These are phyloP conservation scores for Adineta ricciae DNA, from an alignment of 2,888 invertebrate genomes.

Conservation along the genomic window DNA sequence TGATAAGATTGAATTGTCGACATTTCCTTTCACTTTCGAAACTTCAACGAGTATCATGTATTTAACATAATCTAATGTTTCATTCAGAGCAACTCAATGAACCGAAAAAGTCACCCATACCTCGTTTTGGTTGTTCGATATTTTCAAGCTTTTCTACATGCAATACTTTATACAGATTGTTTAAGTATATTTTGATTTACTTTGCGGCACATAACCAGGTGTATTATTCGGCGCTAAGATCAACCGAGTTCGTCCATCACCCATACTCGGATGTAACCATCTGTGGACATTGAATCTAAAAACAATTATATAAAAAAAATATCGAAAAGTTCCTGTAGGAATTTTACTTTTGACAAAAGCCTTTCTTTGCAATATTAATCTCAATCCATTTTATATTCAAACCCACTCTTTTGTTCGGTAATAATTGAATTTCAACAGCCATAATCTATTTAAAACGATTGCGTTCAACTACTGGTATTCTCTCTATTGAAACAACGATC, in stretches of 20 bases:
- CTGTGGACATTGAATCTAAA: neutral
- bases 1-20: neutral
- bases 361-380: neutral
- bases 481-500: too few species aligned
- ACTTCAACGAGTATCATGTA: constrained; percentile 7
- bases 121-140: constrained; percentile 2
- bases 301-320: neutral
- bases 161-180: neutral
- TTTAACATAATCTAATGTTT: neutral
- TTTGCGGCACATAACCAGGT: neutral
- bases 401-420: neutral
- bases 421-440: neutral
- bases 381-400: neutral
- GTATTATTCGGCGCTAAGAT: neutral
- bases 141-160: neutral
- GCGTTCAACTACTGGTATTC: too few species aligned
- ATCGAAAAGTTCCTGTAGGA: neutral
- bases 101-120: neutral
- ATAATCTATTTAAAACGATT: neutral
- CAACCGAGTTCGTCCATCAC: neutral
- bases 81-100: neutral
- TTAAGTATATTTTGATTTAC: neutral
- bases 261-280: neutral
- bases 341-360: neutral
- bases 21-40: neutral